Conservation (phyloP, 2,113 vertebrate species). For the Phainopepla nitens region DNA sequence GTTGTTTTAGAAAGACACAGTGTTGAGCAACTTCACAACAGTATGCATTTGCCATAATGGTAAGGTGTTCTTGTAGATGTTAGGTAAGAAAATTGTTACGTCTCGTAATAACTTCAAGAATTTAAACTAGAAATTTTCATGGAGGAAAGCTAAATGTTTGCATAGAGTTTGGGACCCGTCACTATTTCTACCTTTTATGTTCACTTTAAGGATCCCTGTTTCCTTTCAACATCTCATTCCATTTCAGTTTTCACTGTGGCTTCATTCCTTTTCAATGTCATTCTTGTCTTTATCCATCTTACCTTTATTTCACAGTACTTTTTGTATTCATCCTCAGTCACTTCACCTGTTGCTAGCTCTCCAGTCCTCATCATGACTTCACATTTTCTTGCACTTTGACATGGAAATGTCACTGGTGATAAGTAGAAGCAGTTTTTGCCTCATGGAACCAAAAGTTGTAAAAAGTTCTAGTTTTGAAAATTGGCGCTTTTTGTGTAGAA, state of each 20-base stretch:
- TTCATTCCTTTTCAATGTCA: neutral
- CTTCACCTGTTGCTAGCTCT: neutral
- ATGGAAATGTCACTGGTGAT: neutral
- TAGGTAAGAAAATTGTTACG: neutral
- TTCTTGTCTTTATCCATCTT: neutral
- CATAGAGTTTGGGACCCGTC: conserved; percentile 48
- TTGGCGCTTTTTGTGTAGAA: neutral
- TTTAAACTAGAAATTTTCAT: neutral
- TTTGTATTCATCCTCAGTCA: neutral
- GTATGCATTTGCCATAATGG: neutral
- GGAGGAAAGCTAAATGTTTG: neutral
- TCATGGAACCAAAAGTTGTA: neutral
- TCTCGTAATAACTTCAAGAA: neutral
- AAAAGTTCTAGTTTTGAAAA: neutral
- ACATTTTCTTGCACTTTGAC: neutral
- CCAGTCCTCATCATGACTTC: neutral
- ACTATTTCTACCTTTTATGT: neutral
- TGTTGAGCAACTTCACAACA: neutral
- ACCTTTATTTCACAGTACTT: neutral
- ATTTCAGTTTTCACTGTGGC: neutral
- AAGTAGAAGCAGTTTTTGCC: neutral
- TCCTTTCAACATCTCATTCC: neutral
- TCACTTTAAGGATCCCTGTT: neutral
- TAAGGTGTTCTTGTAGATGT: neutral
- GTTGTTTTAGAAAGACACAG: neutral